Percentiles rank a stretch among this genome's conserved stretches.
Conservation (phyloP, 2,888 invertebrate genomes). For the Mylabris sibirica region DNA sequence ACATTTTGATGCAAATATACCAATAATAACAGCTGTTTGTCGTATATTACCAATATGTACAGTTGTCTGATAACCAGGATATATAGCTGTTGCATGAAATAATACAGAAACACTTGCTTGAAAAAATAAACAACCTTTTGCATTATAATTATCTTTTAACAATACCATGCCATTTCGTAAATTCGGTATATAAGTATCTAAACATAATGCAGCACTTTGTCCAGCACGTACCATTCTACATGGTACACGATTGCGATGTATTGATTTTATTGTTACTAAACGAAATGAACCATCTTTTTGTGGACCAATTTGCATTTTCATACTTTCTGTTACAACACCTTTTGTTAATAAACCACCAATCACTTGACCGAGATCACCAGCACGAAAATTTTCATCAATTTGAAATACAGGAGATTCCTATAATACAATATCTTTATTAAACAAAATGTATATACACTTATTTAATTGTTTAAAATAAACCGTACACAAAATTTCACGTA, state of each 20-base stretch:
- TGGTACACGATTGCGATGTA: slow-evolving; percentile 92
- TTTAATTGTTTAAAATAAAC: too few species aligned
- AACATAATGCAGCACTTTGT: slow-evolving; percentile 85
- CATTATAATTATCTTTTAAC: slow-evolving; percentile 64
- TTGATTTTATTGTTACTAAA: slow-evolving; percentile 79
- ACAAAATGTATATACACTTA: too few species aligned
- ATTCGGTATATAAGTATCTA: slow-evolving; percentile 69
- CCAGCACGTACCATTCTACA: slow-evolving; percentile 88
- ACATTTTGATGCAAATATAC: slow-evolving; percentile 70
- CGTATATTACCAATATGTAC: slow-evolving; percentile 95
- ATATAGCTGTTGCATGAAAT: slow-evolving; percentile 86
- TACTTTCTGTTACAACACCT: slow-evolving; percentile 88
- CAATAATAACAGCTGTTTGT: slow-evolving; percentile 92
- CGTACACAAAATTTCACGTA: too few species aligned
- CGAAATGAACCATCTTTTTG: slow-evolving; percentile 80
- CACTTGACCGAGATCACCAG: slow-evolving; percentile 83
- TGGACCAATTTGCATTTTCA: slow-evolving; percentile 77
- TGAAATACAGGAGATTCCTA: slow-evolving; percentile 84
- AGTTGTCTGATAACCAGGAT: slow-evolving; percentile 87
- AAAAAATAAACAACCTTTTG: slow-evolving; percentile 70
- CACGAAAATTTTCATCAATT: slow-evolving; percentile 92
- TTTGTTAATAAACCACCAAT: slow-evolving; percentile 85
- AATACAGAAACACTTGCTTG: slow-evolving; percentile 88
- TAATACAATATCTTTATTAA: slow-evolving; percentile 35
- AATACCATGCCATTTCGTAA: slow-evolving; percentile 88